Evolutionary conservation across 2,113 vertebrate genomes (phyloP).

Genomic region (Equus quagga): DNA sequence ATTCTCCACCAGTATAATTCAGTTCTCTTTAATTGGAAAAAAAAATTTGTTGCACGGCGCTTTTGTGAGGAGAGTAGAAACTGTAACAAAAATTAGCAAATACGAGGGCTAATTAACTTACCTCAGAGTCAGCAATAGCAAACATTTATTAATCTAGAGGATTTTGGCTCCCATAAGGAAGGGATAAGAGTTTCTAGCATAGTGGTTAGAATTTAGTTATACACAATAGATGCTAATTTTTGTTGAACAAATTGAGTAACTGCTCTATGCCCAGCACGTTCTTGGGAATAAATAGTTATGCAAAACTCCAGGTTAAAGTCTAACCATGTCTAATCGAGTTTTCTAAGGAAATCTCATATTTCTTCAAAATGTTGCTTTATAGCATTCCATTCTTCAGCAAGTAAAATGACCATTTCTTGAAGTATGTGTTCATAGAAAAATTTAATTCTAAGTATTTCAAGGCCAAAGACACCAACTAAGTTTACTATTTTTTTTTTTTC

Average conservation of each 20-base stretch:
- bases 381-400: background rate
- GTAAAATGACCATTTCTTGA: background rate
- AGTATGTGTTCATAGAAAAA: background rate
- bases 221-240: background rate
- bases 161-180: background rate
- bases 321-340: background rate
- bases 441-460: background rate
- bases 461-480: background rate
- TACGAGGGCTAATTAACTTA: background rate
- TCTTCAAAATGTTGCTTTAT: background rate
- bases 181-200: background rate
- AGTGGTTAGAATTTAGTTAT: background rate
- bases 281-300: background rate
- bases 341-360: background rate
- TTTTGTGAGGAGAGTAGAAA: background rate
- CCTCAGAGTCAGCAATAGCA: background rate
- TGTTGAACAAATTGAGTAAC: background rate
- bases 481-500: background rate
- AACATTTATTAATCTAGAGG: background rate
- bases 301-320: background rate
- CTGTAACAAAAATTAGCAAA: conserved; percentile 21
- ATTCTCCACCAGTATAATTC: background rate
- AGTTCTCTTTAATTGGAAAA: background rate
- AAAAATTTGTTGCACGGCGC: background rate
- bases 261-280: background rate